Evolutionary conservation across 1,140 invertebrate species (phyloP).

Genomic region (Dendroctonus valens): DNA sequence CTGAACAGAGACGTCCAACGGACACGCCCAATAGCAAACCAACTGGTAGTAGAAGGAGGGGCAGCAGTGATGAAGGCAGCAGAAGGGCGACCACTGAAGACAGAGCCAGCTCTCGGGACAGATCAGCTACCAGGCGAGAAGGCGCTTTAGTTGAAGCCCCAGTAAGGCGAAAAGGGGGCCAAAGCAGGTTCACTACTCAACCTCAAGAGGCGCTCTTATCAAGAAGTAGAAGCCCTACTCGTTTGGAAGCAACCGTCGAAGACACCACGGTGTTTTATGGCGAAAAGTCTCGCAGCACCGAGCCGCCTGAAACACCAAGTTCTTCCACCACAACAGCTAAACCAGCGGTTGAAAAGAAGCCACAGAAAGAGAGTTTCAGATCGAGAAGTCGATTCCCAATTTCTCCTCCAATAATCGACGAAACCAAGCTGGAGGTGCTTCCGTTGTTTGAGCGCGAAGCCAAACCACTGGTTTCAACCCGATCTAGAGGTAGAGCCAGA

Average conservation of each 20-base stretch:
- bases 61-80: not conserved
- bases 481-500: constrained; percentile 7
- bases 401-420: constrained; percentile 39
- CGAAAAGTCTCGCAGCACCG: constrained; percentile 8
- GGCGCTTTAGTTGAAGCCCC: not conserved
- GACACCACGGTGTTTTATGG: constrained; percentile 2
- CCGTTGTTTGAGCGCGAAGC: constrained; percentile 45
- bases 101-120: not conserved
- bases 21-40: not conserved
- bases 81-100: not conserved
- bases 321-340: not conserved
- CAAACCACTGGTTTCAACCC: constrained; percentile 19
- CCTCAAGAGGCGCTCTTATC: no score
- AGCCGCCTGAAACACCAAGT: not conserved
- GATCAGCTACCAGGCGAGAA: not conserved
- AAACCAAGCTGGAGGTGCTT: constrained; percentile 45
- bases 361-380: not conserved
- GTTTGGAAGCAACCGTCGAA: not conserved
- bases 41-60: not conserved
- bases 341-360: no score
- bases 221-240: no score
- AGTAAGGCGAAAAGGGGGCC: no score
- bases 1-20: no score
- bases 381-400: constrained; percentile 32
- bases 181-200: no score